Conservation (phyloP, 2,113 vertebrate species). For the Elgaria multicarinata region DNA sequence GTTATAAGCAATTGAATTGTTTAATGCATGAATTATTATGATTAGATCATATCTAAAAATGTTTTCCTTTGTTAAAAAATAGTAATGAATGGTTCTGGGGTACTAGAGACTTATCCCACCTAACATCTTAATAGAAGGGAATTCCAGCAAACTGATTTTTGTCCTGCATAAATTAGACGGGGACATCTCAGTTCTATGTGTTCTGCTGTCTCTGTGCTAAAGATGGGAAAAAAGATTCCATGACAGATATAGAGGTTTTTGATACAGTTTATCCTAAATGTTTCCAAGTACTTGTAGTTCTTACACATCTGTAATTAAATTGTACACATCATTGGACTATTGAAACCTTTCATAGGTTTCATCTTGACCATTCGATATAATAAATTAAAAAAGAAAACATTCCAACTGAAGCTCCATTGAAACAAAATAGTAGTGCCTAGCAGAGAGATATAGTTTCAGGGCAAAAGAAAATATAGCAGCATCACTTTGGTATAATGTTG, state of each 20-base stretch:
- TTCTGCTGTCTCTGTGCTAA: neutral
- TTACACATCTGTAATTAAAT: neutral
- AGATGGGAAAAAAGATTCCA: neutral
- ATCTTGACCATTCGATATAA: neutral
- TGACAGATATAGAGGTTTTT: no score
- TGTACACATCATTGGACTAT: neutral
- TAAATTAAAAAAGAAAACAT: neutral
- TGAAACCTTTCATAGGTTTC: neutral
- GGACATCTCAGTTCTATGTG: neutral
- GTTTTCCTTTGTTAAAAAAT: neutral
- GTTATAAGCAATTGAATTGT: neutral
- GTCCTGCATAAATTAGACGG: neutral
- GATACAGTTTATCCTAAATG: neutral
- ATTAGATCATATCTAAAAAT: neutral
- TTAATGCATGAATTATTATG: neutral
- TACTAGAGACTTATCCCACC: neutral
- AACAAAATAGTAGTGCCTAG: neutral
- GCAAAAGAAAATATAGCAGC: neutral
- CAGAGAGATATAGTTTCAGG: neutral
- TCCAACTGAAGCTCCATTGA: neutral
- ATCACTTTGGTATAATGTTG: neutral
- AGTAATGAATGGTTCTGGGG: neutral
- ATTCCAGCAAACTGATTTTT: neutral
- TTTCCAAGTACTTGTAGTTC: neutral
- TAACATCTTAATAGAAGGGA: neutral